Conservation (phyloP, 2,113 vertebrate species). For the Pedionomus torquatus region DNA sequence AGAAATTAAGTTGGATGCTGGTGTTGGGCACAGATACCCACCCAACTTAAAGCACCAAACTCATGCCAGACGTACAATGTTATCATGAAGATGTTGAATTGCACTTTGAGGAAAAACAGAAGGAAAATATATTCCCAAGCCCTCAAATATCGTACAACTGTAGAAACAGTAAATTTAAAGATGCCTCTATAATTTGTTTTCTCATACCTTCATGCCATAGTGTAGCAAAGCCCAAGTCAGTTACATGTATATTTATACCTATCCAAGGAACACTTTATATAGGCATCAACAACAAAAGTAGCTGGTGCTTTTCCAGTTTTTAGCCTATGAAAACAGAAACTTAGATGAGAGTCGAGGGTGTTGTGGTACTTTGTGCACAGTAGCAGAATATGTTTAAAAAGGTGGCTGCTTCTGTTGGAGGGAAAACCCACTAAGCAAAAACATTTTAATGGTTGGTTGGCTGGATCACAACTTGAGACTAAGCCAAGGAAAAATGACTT, state of each 20-base stretch:
- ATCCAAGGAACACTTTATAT: background rate
- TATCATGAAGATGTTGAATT: background rate
- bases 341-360: background rate
- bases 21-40: background rate
- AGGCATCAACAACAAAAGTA: background rate
- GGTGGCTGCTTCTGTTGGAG: background rate
- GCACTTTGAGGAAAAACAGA: background rate
- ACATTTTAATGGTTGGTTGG: background rate
- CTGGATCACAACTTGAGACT: background rate
- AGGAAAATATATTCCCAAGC: background rate
- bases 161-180: background rate
- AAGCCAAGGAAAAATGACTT: background rate
- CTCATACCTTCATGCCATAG: background rate
- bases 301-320: background rate
- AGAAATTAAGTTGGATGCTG: background rate
- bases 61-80: background rate
- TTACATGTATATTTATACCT: background rate
- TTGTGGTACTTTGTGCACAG: background rate
- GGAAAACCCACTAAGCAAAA: background rate
- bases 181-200: background rate
- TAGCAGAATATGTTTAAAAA: background rate
- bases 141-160: background rate
- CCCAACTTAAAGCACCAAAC: background rate
- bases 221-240: background rate
- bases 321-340: background rate